phyloP scores from a whole-genome alignment of 2,113 vertebrate species.

The Pluvianellus socialis region DNA sequence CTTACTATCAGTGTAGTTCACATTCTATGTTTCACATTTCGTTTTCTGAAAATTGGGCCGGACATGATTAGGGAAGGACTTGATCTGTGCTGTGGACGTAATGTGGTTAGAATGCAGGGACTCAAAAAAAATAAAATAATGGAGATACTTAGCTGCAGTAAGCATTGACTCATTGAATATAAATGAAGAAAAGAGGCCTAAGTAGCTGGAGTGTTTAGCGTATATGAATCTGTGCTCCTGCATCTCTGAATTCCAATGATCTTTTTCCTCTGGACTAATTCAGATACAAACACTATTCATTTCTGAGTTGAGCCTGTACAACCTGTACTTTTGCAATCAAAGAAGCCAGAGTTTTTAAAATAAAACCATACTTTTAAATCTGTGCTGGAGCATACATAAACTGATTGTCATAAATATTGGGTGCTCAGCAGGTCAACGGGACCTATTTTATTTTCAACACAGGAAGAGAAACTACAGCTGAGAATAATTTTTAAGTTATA shows the following conservation, averaged over 20 bases:
- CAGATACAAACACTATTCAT: neutral
- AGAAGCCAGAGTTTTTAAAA: neutral
- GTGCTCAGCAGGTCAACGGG: neutral
- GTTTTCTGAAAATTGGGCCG: neutral
- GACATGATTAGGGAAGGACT: neutral
- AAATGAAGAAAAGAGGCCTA: neutral
- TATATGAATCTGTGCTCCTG: neutral
- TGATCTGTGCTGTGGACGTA: neutral
- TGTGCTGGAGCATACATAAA: neutral
- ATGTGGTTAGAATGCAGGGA: neutral
- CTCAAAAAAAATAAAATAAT: neutral
- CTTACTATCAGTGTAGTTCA: neutral
- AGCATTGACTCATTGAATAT: neutral
- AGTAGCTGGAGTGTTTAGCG: neutral
- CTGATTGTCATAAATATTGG: neutral
- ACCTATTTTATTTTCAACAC: neutral
- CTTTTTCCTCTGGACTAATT: neutral
- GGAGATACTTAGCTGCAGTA: neutral
- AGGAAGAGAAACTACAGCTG: neutral
- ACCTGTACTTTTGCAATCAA: neutral
- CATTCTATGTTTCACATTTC: rapidly evolving
- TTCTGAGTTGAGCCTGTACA: neutral
- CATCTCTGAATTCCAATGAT: neutral
- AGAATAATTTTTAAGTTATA: neutral
- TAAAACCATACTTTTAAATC: neutral